Evolutionary conservation across 2,797 vertebrate genomes (phyloP), one percentile per base, ranked within the genome.

Genomic region (Arremon aurantiirostris): DNA sequence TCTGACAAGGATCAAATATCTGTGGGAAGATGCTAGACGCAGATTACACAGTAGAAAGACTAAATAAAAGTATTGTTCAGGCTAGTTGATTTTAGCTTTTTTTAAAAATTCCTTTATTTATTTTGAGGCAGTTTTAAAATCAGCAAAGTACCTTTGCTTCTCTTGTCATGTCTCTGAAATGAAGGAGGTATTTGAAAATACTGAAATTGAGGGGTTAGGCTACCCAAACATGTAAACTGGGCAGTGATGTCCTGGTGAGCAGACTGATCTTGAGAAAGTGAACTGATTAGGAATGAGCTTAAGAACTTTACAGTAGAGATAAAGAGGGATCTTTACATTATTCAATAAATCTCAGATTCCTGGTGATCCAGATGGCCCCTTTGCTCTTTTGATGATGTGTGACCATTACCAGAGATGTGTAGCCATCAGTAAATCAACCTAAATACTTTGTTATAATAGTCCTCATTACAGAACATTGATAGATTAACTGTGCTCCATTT

Each of bases 401-500:
- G 82, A 92, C 93, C 90, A 86, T 95, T 94, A 94, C 77, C 82
- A 95, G 85, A 94, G 94, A 91, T 82, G 81, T 92, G 68, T 65
- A 95, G 92, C n/a, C 53, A 53, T 83, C 90, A 82, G 82, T 97
- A 96, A 96, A 97, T 95, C 93, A 93, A 71, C 39, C 47, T 94
- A 84, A 94, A 96, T 80, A 89, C 90, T 97, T 95, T 92, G 87
- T 96, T 95, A 95, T 93, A 96, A 90, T 90, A 87, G 87, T 89
- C 68, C 69, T 96, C 92, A 95, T 96, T 96, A 95, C 89, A 82
- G 72, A 96, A 95, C 92, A 84, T 90, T 96, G 95, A 94, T 96
- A 93, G 94, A 96, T 95, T 95, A 88, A 95, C 87, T 70, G 90
- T 92, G 84, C 83, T 94, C 78, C 77, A 68, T 94, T 93, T 86